Evolutionary conservation across 2,797 vertebrate genomes (phyloP).

Genomic region (Takifugu rubripes): DNA sequence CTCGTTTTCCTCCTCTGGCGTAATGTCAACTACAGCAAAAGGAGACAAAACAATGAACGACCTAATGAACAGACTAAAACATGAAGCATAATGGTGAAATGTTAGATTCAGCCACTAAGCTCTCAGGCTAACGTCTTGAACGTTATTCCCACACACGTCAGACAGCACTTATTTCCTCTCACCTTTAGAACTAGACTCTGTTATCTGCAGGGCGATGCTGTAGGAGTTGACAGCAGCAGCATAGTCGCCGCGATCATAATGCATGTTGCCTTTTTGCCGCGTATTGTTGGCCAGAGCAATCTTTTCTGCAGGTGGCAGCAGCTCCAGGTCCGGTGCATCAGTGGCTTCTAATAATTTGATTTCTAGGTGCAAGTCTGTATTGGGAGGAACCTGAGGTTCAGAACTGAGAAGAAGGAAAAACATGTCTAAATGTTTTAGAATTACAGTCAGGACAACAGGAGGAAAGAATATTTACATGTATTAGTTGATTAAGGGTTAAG

Average conservation of each 20-base stretch:
- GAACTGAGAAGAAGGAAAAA: conserved; percentile 35
- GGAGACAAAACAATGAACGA: background rate
- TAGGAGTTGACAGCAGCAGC: conserved; percentile 93
- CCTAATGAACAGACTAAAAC: background rate
- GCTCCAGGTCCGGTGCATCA: conserved; percentile 84
- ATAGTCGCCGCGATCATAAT: conserved; percentile 89
- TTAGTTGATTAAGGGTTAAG: background rate
- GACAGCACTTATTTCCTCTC: background rate
- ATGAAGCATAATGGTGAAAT: background rate
- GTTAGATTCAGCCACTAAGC: too few species aligned
- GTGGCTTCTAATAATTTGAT: conserved; percentile 79
- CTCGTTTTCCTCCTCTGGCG: conserved; percentile 81
- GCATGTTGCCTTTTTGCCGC: conserved; percentile 86
- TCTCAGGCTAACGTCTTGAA: too few species aligned
- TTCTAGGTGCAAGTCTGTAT: conserved; percentile 80
- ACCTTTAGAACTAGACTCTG: conserved; percentile 91
- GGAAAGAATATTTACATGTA: background rate
- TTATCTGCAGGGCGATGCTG: conserved; percentile 86
- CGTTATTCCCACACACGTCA: too few species aligned
- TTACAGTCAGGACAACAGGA: background rate
- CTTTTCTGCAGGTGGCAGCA: conserved; percentile 82
- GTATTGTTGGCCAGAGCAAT: conserved; percentile 83
- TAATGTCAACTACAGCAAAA: conserved; percentile 83
- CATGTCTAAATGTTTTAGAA: too few species aligned
- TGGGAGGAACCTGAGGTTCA: conserved; percentile 79